Conservation (phyloP, 2,113 vertebrate species). For the Pheucticus melanocephalus region DNA sequence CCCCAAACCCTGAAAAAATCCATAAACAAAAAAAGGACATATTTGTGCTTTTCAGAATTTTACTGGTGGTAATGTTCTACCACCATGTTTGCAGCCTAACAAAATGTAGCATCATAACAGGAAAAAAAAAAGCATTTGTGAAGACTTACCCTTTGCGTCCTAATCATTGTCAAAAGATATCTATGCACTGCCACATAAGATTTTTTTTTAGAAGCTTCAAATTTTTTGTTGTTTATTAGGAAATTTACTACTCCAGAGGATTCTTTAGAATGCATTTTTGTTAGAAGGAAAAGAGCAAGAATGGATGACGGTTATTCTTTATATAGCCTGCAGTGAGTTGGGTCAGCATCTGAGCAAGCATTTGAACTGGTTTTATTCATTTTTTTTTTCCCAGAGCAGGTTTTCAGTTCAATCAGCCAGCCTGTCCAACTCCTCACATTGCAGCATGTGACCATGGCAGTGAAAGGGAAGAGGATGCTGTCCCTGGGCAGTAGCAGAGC, state of each 20-base stretch:
- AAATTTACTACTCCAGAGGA: not conserved
- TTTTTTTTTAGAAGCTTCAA: not conserved
- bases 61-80: not conserved
- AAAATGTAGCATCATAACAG: not conserved
- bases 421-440: not conserved
- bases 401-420: not conserved
- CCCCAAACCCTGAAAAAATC: not conserved
- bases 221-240: not conserved
- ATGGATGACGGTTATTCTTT: not conserved
- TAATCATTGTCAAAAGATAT: not conserved
- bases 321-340: not conserved
- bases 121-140: rapidly evolving
- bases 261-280: not conserved
- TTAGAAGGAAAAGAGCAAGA: not conserved
- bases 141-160: not conserved
- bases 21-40: not conserved
- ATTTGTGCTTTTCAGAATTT: not conserved
- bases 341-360: not conserved
- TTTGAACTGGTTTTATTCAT: rapidly evolving
- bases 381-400: not conserved
- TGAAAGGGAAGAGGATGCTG: not conserved
- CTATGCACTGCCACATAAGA: not conserved
- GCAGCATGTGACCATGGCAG: not conserved
- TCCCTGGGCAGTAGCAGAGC: not conserved
- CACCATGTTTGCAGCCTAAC: not conserved